Base-by-base conservation (phyloP, 2,888 invertebrate species). In the Mythimna impura region DNA sequence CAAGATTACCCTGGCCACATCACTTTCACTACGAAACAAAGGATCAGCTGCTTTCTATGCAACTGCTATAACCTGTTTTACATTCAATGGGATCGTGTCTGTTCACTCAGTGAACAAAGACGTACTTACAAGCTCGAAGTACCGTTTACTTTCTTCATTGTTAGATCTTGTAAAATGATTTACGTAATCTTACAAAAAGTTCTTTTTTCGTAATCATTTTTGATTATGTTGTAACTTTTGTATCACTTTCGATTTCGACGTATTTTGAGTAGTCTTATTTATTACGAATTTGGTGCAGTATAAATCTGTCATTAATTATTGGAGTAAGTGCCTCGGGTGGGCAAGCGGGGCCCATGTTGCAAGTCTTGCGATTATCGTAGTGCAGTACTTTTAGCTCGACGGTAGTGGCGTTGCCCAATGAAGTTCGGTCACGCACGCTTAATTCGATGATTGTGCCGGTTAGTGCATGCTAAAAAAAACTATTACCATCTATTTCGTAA, bases 1-100 rank as follows among this genome's bases (percentile, higher is more conserved):
- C 91, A 92, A 88, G 89, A 88, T 90, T 86, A 87, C 75, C 78
- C 71, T 79, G 84, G 82, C 86, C 77, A 81, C 79, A 85, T 88
- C 86, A 91, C 94, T 94, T 95, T 93, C 93, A 89, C 94, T 78
- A 47, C 61, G 75, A 77, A 84, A 93, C 93, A 94, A 95, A 95
- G 94, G 94, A 95, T 90, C 87, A 86, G 62, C 71, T 74, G 83
- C 94, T 94, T 94, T 95, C 94, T 92, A 92, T 80, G 71, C 84
- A 78, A 73, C 78, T 66, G 52, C 34, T 82, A 80, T 74, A 83
- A 71, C 87, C 76, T 83, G 90, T 89, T 93, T 92, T 87, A 89
- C 91, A 91, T 92, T 93, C 88, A 91, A 91, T 93, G 86, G 86
- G 80, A 86, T 80, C 82, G 83, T 86, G 74, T 71, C 73, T 77